phyloP scores from a whole-genome alignment of 2,888 invertebrate species.

The Belgica antarctica region DNA sequence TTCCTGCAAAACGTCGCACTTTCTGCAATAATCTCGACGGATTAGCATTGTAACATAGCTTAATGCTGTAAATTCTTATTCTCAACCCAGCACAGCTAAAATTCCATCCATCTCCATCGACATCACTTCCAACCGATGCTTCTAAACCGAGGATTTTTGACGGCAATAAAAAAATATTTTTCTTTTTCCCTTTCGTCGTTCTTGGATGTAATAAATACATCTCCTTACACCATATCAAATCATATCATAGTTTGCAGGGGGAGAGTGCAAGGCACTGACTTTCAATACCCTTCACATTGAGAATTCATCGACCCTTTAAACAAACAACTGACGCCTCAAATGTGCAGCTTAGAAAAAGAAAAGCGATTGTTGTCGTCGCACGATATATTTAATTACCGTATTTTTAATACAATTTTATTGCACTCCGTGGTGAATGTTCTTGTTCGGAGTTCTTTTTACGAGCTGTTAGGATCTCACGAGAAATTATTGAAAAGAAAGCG shows the following conservation, averaged over 20 bases:
- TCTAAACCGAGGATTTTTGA: too few species aligned
- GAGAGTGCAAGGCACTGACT: background rate
- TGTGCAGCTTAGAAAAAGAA: background rate
- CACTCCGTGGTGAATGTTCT: constrained; percentile 31
- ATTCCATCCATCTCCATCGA: too few species aligned
- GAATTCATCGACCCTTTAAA: constrained; percentile 18
- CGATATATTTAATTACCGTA: constrained; percentile 42
- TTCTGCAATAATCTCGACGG: too few species aligned
- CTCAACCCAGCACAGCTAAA: too few species aligned
- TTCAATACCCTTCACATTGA: background rate
- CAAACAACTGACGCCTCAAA: constrained; percentile 13
- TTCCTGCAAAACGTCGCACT: too few species aligned
- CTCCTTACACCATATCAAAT: constrained; percentile 37
- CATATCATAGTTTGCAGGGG: constrained; percentile 12
- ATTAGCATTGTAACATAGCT: too few species aligned
- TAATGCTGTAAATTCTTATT: too few species aligned
- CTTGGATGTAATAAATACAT: constrained; percentile 26
- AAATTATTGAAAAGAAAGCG: background rate
- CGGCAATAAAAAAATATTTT: constrained; percentile 13
- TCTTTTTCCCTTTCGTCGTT: background rate
- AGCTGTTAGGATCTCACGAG: constrained; percentile 34
- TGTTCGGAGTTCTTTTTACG: background rate
- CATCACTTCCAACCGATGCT: too few species aligned
- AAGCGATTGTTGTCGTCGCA: background rate
- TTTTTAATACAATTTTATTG: constrained; percentile 43